Evolutionary conservation across 2,888 invertebrate genomes (phyloP).

Genomic region (Melanargia galathea): DNA sequence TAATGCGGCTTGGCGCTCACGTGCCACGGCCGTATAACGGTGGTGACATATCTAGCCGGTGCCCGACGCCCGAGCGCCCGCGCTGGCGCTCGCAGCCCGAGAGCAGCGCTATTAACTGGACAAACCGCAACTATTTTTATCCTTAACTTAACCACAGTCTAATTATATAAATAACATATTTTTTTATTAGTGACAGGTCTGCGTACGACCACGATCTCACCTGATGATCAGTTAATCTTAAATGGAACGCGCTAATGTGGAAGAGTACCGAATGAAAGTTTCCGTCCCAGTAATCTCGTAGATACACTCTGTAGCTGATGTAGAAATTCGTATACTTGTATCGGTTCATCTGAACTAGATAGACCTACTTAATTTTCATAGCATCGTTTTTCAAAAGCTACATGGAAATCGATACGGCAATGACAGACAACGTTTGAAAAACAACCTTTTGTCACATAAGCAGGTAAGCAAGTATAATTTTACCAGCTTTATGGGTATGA

Average conservation of each 20-base stretch:
- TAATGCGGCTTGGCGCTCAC: conserved; percentile 41
- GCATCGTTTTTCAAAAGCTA: too few relatives aligned
- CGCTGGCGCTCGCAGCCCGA: conserved; percentile 15
- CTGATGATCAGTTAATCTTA: neutral
- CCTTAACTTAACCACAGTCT: conserved; percentile 20
- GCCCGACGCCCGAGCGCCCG: conserved; percentile 42
- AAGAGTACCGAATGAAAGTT: neutral
- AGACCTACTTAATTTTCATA: too few relatives aligned
- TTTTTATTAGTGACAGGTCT: conserved; percentile 14
- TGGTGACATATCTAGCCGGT: conserved; percentile 66
- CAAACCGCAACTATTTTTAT: conserved; percentile 26
- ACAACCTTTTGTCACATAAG: neutral
- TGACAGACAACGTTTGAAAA: too few relatives aligned
- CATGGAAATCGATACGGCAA: too few relatives aligned
- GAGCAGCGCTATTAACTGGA: conserved; percentile 27
- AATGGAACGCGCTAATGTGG: neutral
- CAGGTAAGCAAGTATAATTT: neutral
- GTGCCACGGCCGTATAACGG: conserved; percentile 56
- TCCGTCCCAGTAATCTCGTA: neutral
- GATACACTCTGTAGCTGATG: neutral
- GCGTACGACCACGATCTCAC: conserved; percentile 1
- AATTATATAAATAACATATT: conserved; percentile 18
- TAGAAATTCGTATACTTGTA: too few relatives aligned
- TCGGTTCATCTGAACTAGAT: too few relatives aligned
- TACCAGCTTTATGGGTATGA: neutral